Conservation (phyloP, 2,797 vertebrate species). For the Falco rusticolus region DNA sequence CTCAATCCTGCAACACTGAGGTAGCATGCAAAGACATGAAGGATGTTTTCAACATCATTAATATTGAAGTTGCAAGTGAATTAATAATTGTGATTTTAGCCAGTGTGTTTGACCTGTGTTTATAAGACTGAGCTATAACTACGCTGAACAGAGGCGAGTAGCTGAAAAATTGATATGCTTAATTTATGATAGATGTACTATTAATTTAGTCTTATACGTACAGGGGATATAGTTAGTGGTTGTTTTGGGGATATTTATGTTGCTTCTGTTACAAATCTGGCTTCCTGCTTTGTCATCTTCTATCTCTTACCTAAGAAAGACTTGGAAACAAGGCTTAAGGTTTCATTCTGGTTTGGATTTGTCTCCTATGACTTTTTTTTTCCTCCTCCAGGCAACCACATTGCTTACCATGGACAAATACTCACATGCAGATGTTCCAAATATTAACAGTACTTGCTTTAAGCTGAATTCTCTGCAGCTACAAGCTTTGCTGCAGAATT, state of each 20-base stretch:
- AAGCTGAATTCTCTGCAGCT: slow-evolving; percentile 98
- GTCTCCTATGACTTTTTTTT: not conserved
- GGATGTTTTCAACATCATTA: not conserved
- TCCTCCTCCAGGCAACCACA: slow-evolving; percentile 87
- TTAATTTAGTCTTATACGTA: not conserved
- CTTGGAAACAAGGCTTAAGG: not conserved
- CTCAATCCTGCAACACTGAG: not conserved
- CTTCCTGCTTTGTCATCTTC: not conserved
- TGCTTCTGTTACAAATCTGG: not conserved
- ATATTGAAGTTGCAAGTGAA: not conserved
- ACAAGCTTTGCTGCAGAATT: slow-evolving; percentile 93
- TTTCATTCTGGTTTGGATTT: slow-evolving; percentile 2
- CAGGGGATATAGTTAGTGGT: not conserved
- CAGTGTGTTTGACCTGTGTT: not conserved
- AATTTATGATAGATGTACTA: not conserved
- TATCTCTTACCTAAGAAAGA: not conserved
- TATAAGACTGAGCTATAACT: not conserved
- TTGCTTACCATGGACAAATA: slow-evolving; percentile 99
- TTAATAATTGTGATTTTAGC: not conserved
- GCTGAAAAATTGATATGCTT: not conserved
- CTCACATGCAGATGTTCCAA: slow-evolving; percentile 90
- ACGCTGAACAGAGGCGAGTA: not conserved
- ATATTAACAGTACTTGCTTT: slow-evolving; percentile 97
- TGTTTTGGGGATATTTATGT: not conserved
- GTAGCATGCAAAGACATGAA: not conserved